These are phyloP conservation scores for Rutpela maculata DNA, from an alignment of 2,888 invertebrate genomes.

Conservation along the genomic window DNA sequence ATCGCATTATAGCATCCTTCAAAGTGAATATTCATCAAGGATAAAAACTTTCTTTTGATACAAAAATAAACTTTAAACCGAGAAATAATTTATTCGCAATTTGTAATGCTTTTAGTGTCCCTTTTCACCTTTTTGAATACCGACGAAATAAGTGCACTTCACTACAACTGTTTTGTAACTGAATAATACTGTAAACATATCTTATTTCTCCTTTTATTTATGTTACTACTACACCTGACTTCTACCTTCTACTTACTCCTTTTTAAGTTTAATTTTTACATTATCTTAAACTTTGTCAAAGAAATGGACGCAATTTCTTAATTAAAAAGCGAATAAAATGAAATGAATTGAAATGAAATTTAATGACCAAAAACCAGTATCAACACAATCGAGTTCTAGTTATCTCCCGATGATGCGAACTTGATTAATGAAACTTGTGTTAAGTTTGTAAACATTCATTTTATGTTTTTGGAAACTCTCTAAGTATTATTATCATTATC, in stretches of 20 bases:
- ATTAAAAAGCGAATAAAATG: background rate
- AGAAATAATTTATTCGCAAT: conserved; percentile 51
- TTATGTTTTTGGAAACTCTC: background rate
- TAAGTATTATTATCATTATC: too few relatives aligned
- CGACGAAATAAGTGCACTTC: conserved; percentile 27
- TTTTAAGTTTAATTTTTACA: background rate
- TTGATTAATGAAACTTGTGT: background rate
- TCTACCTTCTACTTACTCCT: background rate
- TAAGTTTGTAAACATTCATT: background rate
- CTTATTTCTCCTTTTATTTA: conserved; percentile 43
- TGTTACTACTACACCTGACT: conserved; percentile 43
- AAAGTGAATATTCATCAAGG: conserved; percentile 61
- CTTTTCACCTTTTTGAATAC: conserved; percentile 33
- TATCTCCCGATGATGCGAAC: background rate
- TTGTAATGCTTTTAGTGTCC: conserved; percentile 43
- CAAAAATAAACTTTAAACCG: conserved; percentile 44
- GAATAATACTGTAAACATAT: conserved; percentile 50
- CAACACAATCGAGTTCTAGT: background rate
- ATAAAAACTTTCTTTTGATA: conserved; percentile 42
- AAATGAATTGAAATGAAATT: background rate
- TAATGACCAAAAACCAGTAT: background rate
- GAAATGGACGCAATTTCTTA: background rate
- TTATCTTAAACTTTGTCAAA: background rate
- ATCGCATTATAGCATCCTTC: conserved; percentile 52
- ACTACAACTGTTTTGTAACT: conserved; percentile 45